Evolutionary conservation across 2,888 invertebrate genomes (phyloP).

Genomic region (Suillia variegata): DNA sequence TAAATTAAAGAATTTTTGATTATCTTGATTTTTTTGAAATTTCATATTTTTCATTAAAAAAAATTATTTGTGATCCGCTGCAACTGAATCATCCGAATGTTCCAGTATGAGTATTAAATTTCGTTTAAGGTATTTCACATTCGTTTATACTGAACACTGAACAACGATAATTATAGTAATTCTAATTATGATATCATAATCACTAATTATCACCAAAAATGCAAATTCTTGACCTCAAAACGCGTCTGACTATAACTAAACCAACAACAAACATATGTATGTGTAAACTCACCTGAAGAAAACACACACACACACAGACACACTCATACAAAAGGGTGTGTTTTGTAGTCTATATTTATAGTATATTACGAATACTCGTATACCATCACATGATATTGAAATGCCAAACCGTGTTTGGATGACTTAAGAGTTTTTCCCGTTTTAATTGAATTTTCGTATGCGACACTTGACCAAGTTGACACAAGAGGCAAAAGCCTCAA

Average conservation of each 20-base stretch:
- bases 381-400: too few species aligned
- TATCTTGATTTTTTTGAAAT: too few species aligned
- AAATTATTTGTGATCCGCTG: too few species aligned
- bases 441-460: constrained; percentile 26
- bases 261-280: constrained; percentile 4
- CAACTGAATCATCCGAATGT: too few species aligned
- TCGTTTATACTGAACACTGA: too few species aligned
- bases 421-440: constrained; percentile 21
- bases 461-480: constrained; percentile 48
- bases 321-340: neutral
- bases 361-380: too few species aligned
- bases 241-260: neutral
- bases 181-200: neutral
- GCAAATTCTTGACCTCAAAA: constrained; percentile 50
- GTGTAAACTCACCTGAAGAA: constrained; percentile 35
- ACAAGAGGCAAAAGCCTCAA: constrained; percentile 40
- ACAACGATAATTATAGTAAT: too few species aligned
- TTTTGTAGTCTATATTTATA: too few species aligned
- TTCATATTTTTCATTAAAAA: too few species aligned
- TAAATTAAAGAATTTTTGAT: too few species aligned
- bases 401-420: constrained; percentile 9
- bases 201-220: constrained; percentile 16
- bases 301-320: neutral
- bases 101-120: too few species aligned
- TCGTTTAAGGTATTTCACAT: too few species aligned